Evolutionary conservation across 2,888 invertebrate species (phyloP).

Genomic region (Nineta flava): DNA sequence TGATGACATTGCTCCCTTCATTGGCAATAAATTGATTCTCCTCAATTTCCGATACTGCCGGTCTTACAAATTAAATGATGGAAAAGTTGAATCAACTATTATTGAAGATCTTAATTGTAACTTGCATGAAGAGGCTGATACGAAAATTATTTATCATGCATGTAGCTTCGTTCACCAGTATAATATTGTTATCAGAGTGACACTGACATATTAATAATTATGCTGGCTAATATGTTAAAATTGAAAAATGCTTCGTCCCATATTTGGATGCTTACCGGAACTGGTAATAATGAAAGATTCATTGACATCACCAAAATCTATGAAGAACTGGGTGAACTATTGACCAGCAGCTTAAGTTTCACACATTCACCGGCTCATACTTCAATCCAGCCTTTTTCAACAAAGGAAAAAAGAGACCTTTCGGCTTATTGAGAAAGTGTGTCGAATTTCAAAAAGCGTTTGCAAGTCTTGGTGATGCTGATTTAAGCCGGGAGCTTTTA

Average conservation of each 20-base stretch:
- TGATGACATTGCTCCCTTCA: not conserved
- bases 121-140: constrained; percentile 16
- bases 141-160: constrained; percentile 13
- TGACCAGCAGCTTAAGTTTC: too few species aligned
- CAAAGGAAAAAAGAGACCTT: too few species aligned
- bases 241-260: constrained; percentile 7
- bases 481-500: constrained; percentile 9
- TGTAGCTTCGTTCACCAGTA: constrained; percentile 10
- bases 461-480: too few species aligned
- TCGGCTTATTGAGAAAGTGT: too few species aligned
- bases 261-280: constrained; percentile 3
- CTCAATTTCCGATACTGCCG: not conserved
- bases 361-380: too few species aligned
- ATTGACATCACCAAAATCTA: constrained; percentile 2
- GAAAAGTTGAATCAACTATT: not conserved
- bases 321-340: constrained; percentile 7
- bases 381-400: too few species aligned
- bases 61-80: not conserved
- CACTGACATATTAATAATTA: constrained; percentile 12
- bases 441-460: too few species aligned
- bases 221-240: constrained; percentile 15
- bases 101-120: constrained; percentile 9
- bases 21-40: not conserved
- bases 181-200: constrained; percentile 9
- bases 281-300: constrained; percentile 2